These are phyloP conservation scores for Panagrolaimus sp. DNA, from an alignment of 1,140 invertebrate genomes.

Conservation along the genomic window DNA sequence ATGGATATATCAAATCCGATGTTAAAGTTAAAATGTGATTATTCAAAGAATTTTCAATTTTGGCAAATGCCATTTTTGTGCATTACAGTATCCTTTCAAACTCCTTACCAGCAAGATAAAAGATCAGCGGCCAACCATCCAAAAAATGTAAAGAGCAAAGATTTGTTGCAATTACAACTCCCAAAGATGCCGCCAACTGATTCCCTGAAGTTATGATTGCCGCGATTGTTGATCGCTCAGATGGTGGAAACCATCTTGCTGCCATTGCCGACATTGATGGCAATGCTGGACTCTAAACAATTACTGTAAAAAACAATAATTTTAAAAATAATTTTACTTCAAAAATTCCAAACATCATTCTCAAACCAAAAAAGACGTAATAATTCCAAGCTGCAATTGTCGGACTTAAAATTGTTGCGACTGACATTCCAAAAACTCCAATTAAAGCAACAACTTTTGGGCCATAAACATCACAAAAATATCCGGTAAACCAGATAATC, in stretches of 20 bases:
- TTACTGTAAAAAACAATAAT: not conserved
- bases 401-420: not conserved
- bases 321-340: constrained; percentile 4
- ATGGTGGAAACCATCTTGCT: constrained; percentile 17
- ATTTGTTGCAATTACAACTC: constrained; percentile 9
- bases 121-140: constrained; percentile 23
- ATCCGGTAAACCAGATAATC: constrained; percentile 21
- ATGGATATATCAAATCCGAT: not conserved
- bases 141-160: constrained; percentile 17
- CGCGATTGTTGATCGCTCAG: constrained; percentile 18
- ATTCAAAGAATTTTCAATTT: not conserved
- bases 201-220: constrained; percentile 21
- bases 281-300: not conserved
- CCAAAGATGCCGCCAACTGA: constrained; percentile 18
- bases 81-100: not conserved
- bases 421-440: not conserved
- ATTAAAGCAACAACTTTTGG: constrained; percentile 14
- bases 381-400: not conserved
- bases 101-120: constrained; percentile 16
- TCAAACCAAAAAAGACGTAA: constrained; percentile 8
- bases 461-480: constrained; percentile 18
- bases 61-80: not conserved
- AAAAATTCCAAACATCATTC: not conserved
- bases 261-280: not conserved
- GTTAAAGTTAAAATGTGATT: too few species aligned